Evolutionary conservation across 2,113 vertebrate genomes (phyloP).

Genomic region (Boulengeromyrus knoepffleri): DNA sequence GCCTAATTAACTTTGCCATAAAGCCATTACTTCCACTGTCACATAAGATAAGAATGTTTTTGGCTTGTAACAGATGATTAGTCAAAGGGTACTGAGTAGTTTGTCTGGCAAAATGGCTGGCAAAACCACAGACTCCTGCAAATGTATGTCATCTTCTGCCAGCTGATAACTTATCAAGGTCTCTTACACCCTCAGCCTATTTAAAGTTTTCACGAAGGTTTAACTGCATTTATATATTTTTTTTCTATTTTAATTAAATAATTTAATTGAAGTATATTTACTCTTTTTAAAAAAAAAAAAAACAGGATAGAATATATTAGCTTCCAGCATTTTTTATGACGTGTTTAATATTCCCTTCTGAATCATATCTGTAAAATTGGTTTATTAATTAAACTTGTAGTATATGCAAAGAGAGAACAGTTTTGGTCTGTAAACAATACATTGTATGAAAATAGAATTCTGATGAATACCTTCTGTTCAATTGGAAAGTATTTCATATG

Average conservation of each 20-base stretch:
- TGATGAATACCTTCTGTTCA: not conserved
- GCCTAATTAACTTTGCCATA: constrained; percentile 19
- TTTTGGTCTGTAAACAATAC: constrained; percentile 41
- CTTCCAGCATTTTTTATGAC: constrained; percentile 42
- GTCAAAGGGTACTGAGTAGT: not conserved
- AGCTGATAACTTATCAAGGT: not conserved
- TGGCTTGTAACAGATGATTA: not conserved
- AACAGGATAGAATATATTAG: constrained; percentile 47
- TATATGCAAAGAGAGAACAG: constrained; percentile 46
- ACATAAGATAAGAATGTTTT: not conserved
- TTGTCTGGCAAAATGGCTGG: not conserved
- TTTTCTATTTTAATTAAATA: not conserved
- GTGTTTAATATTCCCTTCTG: constrained; percentile 55
- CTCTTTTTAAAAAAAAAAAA: constrained; percentile 27
- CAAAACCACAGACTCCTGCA: not conserved
- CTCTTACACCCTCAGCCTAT: constrained; percentile 15
- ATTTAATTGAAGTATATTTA: not conserved
- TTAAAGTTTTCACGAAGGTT: not conserved
- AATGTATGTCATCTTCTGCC: not conserved
- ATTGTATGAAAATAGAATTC: constrained; percentile 28
- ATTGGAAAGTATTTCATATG: not conserved
- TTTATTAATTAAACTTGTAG: constrained; percentile 58
- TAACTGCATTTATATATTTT: not conserved
- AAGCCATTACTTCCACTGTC: constrained; percentile 14
- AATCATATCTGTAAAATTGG: constrained; percentile 54